Evolutionary conservation across 2,888 invertebrate species (phyloP), one percentile per base, ranked within the genome.

Genomic region (Nomada fucata): DNA sequence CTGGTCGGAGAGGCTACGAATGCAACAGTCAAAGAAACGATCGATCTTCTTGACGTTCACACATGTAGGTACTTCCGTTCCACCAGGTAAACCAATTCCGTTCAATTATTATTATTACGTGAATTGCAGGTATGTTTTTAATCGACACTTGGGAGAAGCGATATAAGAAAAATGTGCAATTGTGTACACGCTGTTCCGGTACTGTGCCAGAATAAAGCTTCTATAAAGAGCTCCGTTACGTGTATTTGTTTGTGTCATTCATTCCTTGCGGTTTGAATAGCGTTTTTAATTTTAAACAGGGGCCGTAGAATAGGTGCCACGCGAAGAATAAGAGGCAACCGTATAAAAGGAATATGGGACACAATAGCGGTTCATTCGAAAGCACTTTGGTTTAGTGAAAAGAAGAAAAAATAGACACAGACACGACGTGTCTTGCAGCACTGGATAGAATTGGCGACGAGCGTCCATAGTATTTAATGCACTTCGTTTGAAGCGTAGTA

Each of bases 51-150:
- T 47, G 42, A 23, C 52, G 10, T 59, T 55, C 57, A 60, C 60
- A 23, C 36, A 13, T 42, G 47, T 20, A 4, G 4, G 18, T 77
- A 11, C 60, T 53, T 29, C 15, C 47, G 15, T 47, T 53, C 20
- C 2, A 10, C 7, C 4, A 26, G 18, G 20, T n/a, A 42, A 72
- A 29, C 57, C 1, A 20, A 60, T 23, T n/a, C 23, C 18, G 10
- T 36, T 47, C 26, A 64, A 59, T 59, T 70, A 36, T 53, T 15
- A 76, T 79, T 44, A 69, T 78, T 67, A 36, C 60, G 20, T 15
- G 18, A 47, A 26, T 26, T 26, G 13, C 29, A 20, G 15, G 44
- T 61, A 29, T 67, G 15, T 60, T 20, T 53, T 20, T 60, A 13
- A 52, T 4, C n/a, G 71, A 20, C 23, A 36, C n/a, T n/a, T 15